Evolutionary conservation across 2,113 vertebrate species (phyloP), one percentile per base, ranked within the genome.

Genomic region (Todiramphus chloris): DNA sequence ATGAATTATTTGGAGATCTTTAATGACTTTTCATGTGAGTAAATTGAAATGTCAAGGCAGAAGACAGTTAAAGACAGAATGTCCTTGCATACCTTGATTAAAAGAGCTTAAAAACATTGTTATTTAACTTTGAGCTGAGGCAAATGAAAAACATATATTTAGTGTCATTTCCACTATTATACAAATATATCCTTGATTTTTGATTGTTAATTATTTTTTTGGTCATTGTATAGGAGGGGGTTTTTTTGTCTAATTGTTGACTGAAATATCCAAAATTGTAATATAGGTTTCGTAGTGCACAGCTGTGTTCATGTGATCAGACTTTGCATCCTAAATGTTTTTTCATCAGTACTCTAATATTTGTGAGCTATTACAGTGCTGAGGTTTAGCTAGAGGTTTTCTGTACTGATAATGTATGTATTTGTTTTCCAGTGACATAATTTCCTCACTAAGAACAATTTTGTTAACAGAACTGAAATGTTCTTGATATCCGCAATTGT

Each of bases 81-180:
- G 62, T 75, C 48, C 51, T 86, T 92, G 44, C 39, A 87, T 67
- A 17, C 79, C 73, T 91, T 93, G 62, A 56, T 92, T 96, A 85
- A 94, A 93, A 78, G 75, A 95, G 66, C 92, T 97, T 83, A 39
- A 77, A 95, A 96, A 74, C 37, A 39, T 75, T 62, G 21, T 69
- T 93, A 55, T 94, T 96, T 96, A 89, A 92, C 21, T 87, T 78
- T 79, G 37, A 95, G 90, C 83, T 94, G 30, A 91, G 68, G 93
- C 96, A 92, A 69, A 50, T 67, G 31, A 90, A 94, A 92, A 85
- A 14, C 17, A 21, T 50, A 1, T 25, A 51, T 51, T 77, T 81
- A 28, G 5, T 43, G 8, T 35, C 75, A 5, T 89, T 91, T 79
- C n/a, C 6, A 11, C 55, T 74, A 16, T 72, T 75, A 50, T 4